These are phyloP conservation scores for Homalodisca vitripennis DNA, from an alignment of 1,140 invertebrate genomes.

Conservation along the genomic window DNA sequence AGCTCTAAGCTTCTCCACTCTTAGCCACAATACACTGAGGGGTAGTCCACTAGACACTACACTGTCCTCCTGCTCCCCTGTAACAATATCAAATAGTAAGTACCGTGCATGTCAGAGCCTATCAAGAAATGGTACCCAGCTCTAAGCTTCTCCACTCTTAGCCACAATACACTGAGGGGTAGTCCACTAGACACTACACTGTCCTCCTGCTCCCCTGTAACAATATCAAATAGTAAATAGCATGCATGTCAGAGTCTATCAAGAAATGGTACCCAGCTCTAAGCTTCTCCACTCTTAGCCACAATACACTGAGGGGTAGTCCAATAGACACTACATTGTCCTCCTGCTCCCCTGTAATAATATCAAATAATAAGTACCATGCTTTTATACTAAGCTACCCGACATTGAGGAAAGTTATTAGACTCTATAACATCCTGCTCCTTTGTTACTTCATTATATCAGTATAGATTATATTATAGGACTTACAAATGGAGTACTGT, in stretches of 20 bases:
- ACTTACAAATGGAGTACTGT: no score
- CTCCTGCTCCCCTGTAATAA: conserved; percentile 55
- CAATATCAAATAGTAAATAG: conserved; percentile 30
- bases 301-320: conserved; percentile 63
- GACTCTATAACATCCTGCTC: not conserved
- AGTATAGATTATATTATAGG: no score
- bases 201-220: conserved; percentile 59
- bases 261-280: conserved; percentile 61
- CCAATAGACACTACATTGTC: conserved; percentile 60
- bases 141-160: conserved; percentile 61
- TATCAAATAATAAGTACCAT: conserved; percentile 7
- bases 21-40: conserved; percentile 63
- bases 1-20: conserved; percentile 62
- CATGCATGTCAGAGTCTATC: conserved; percentile 45
- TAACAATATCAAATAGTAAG: conserved; percentile 34
- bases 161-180: conserved; percentile 65
- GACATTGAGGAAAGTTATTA: not conserved
- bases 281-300: conserved; percentile 63
- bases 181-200: conserved; percentile 59
- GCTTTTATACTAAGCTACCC: not conserved
- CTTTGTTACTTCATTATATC: no score
- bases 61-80: conserved; percentile 60
- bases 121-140: conserved; percentile 61
- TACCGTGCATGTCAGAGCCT: conserved; percentile 40
- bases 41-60: conserved; percentile 61